Base-by-base conservation (phyloP, 2,797 vertebrate genomes). In the Pseudopleuronectes americanus region DNA sequence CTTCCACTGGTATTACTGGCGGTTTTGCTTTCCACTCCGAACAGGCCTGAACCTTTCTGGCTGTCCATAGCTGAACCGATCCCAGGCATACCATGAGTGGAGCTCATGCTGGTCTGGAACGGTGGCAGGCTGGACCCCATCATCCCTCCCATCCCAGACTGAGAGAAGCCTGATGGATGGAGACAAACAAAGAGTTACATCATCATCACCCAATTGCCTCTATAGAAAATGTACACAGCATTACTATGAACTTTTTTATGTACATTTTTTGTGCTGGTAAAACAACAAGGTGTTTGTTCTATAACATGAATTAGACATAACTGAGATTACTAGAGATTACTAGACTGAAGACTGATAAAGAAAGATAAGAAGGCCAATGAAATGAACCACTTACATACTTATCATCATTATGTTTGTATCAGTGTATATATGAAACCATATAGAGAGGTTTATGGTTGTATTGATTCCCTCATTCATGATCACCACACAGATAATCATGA, bases 101-200 rank as follows among this genome's bases (percentile, higher is more conserved):
- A 76, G 60, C 86, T 76, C 85, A 93, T 89, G 31, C 74, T 83
- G 64, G 87, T 86, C 84, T 94, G 93, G 77, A 92, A 90, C 0
- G 93, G 92, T 3, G 92, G 87, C 80, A 91, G 58, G 17, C 81
- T 80, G 43, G 90, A 78, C 43, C 90, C 93, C 74, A 76, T 61
- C 64, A 86, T 80, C 13, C 85, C 88, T 31, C 89, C 88, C 57
- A 87, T 81, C 38, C 85, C 93, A 75, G 93, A 82, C 80, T 93
- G 92, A 64, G 92, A 89, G 77, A 93, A 92, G 59, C 93, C 94
- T 95, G 74, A 68, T 41, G 62, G 28, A 73, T 9, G 22, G 53
- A 76, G 31, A 83, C 21, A 51, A 68, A 64, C 2, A 74, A 2
- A 77, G 12, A 76, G 31, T 64, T 0, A 59, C 24, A 60, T 85